These are phyloP conservation scores for Montifringilla adamsi DNA, from an alignment of 2,113 vertebrate species.

Conservation along the genomic window DNA sequence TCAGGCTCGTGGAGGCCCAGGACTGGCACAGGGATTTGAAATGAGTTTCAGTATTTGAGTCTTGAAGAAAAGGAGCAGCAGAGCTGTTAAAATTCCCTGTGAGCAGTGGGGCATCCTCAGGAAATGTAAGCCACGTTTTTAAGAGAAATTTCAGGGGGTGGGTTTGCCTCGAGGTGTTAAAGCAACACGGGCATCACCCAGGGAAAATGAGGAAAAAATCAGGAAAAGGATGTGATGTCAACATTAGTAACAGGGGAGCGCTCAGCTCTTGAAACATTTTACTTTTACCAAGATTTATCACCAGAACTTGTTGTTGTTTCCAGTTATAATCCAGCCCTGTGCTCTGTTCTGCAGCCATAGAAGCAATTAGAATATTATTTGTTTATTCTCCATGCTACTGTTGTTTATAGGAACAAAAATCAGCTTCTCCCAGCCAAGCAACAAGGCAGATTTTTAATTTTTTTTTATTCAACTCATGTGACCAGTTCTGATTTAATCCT, in stretches of 20 bases:
- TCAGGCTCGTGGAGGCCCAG: background rate
- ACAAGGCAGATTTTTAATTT: background rate
- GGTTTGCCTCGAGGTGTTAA: background rate
- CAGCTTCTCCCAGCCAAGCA: background rate
- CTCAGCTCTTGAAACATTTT: background rate
- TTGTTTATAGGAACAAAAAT: background rate
- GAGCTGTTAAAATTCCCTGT: background rate
- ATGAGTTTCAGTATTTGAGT: background rate
- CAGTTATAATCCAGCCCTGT: background rate
- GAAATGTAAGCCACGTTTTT: background rate
- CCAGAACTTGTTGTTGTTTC: fast-evolving
- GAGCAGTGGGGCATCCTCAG: background rate
- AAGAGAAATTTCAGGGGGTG: fast-evolving
- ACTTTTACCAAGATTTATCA: background rate
- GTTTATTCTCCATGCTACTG: background rate
- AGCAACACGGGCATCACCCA: fast-evolving
- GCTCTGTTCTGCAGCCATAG: background rate
- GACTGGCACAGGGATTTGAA: background rate
- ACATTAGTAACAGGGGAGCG: fast-evolving
- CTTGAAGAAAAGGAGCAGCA: background rate
- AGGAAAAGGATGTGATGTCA: background rate
- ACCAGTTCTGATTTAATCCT: background rate
- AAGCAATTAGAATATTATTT: background rate
- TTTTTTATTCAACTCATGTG: background rate
- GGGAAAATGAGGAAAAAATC: background rate